Percentiles rank a stretch among this genome's conserved stretches.
Evolutionary conservation across 2,888 invertebrate species (phyloP).

Genomic region (Aphrophora alni): DNA sequence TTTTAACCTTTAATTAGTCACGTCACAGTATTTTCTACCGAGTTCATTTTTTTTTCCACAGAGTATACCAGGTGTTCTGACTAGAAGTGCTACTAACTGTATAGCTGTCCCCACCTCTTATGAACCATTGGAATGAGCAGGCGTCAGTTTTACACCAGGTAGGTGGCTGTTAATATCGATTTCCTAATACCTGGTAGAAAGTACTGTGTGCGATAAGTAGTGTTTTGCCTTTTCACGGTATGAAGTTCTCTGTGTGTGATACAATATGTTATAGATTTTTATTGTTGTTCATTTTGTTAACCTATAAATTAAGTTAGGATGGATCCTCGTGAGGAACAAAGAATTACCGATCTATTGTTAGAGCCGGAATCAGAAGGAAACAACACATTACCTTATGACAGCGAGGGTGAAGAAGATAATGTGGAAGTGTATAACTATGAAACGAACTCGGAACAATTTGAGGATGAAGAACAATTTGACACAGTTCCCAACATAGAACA

Average conservation of each 20-base stretch:
- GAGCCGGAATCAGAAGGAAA: not conserved
- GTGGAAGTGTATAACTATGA: not conserved
- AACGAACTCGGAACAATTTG: not conserved
- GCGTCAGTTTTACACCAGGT: not conserved
- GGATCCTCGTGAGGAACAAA: not conserved
- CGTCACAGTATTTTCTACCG: not conserved
- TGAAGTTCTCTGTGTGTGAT: not conserved
- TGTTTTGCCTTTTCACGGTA: not conserved
- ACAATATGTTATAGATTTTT: not conserved
- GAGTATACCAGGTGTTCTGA: not conserved
- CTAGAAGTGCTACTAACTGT: not conserved
- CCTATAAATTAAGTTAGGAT: not conserved
- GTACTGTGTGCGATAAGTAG: not conserved
- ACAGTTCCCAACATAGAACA: not conserved
- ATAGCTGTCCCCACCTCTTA: not conserved
- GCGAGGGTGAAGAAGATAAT: not conserved
- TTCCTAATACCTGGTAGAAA: conserved; percentile 4
- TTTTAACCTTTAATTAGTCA: conserved; percentile 3
- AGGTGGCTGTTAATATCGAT: not conserved
- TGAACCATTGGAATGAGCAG: not conserved
- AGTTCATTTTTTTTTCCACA: not conserved
- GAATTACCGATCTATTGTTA: conserved; percentile 4
- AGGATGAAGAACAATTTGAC: not conserved
- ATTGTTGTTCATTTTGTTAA: not conserved
- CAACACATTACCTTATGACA: not conserved